Percentiles rank a stretch among this genome's conserved stretches.
phyloP scores from a whole-genome alignment of 2,797 vertebrate species.

The Spinibarbus caldwelli region DNA sequence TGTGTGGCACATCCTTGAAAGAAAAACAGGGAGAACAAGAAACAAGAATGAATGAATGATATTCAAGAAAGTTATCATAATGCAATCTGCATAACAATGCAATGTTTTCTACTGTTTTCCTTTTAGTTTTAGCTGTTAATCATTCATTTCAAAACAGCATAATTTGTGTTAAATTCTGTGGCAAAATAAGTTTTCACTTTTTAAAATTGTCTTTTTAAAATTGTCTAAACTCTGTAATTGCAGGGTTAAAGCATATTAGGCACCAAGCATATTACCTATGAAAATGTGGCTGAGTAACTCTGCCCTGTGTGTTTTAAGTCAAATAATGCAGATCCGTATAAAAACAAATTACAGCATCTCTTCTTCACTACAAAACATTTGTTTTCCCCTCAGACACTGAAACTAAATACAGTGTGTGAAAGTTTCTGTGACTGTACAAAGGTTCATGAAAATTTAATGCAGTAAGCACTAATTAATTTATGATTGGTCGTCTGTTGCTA shows the following conservation, averaged over 20 bases:
- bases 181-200: background rate
- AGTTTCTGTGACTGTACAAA: conserved; percentile 5
- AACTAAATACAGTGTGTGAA: conserved; percentile 3
- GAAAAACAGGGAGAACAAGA: conserved; percentile 64
- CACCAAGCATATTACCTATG: background rate
- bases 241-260: background rate
- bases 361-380: background rate
- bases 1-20: conserved; percentile 82
- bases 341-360: background rate
- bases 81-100: background rate
- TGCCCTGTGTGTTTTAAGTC: background rate
- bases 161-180: background rate
- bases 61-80: background rate
- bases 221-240: background rate
- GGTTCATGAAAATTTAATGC: background rate
- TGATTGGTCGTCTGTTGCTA: background rate
- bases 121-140: background rate
- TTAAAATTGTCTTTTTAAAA: background rate
- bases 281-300: background rate
- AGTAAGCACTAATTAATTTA: background rate
- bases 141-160: background rate
- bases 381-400: background rate
- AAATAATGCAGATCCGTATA: background rate
- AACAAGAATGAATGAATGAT: conserved; percentile 31
- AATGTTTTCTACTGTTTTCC: background rate